These are phyloP conservation scores for Pelvicachromis taeniatus DNA, from an alignment of 2,113 vertebrate species.

Conservation along the genomic window DNA sequence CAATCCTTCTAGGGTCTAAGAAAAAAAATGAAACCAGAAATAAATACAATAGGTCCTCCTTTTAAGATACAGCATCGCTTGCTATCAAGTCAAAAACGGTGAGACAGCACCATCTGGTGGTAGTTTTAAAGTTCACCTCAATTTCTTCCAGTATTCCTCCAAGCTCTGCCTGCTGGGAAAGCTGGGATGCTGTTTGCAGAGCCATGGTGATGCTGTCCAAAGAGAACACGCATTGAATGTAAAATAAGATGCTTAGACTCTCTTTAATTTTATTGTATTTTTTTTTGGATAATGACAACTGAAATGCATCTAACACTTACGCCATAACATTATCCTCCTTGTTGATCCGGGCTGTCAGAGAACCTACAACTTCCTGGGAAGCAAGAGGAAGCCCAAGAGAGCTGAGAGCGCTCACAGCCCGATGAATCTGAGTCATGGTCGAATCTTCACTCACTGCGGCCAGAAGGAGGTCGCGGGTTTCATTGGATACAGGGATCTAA, in stretches of 20 bases:
- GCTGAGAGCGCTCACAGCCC: slow-evolving; percentile 85
- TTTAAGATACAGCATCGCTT: not conserved
- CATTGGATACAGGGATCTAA: slow-evolving; percentile 90
- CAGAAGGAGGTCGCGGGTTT: slow-evolving; percentile 91
- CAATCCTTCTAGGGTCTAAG: not conserved
- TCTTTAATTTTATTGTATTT: not conserved
- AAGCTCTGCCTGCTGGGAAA: slow-evolving; percentile 91
- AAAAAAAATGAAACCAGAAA: not conserved
- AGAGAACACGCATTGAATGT: not conserved
- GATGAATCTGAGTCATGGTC: slow-evolving; percentile 86
- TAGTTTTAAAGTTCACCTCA: slow-evolving; percentile 76
- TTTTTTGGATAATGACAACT: not conserved
- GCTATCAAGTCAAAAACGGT: rapidly evolving
- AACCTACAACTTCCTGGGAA: slow-evolving; percentile 88
- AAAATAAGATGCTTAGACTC: not conserved
- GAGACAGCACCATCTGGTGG: slow-evolving; percentile 44
- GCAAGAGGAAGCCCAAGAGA: slow-evolving; percentile 88
- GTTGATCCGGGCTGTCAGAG: slow-evolving; percentile 85
- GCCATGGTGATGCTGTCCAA: slow-evolving; percentile 84
- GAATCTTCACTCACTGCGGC: slow-evolving; percentile 94
- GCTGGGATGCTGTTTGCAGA: slow-evolving; percentile 86
- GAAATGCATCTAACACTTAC: slow-evolving; percentile 79
- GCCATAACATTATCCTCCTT: slow-evolving; percentile 93
- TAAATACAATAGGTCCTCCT: rapidly evolving
- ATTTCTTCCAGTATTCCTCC: slow-evolving; percentile 93